Evolutionary conservation across 2,113 vertebrate genomes (phyloP), one percentile per base, ranked within the genome.

Genomic region (Callithrix jacchus): DNA sequence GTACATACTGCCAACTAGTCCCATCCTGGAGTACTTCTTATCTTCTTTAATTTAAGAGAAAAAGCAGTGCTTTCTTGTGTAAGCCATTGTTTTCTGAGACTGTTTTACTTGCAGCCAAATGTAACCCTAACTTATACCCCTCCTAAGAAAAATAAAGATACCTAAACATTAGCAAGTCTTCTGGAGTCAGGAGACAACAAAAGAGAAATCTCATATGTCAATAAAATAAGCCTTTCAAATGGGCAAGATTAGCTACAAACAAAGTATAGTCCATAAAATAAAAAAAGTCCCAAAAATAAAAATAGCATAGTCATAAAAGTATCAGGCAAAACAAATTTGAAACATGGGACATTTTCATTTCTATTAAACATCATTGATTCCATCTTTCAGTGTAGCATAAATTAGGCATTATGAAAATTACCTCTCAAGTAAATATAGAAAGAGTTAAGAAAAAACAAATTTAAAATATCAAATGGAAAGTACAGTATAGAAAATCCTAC

Each of bases 351-450:
- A 58, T 77, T 94, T 96, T 94, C 5, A 85, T 90, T 96, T 93
- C 27, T 23, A 71, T 76, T 89, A 80, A 86, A 91, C 76, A 52
- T 21, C n/a, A 49, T 80, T 94, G 86, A 94, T 83, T n/a, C 64
- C 13, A 71, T 92, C 54, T 82, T 94, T 88, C 87, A 58, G 52
- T 84, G 32, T 82, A 47, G 21, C 4, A 35, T 77, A 25, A 77
- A 64, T 56, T 77, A 40, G 83, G 30, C 84, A 85, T 88, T 74
- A 88, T 89, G 32, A 95, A 89, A 94, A 96, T 87, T n/a, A 66
- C 85, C 52, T 93, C 21, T 42, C 89, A 68, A 85, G 16, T 81
- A 96, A 96, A 93, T 70, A 96, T 87, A 13, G 70, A 91, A 84
- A 82, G 17, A 66, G 42, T 66, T 94, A 84, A 61, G 79, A 70